Conservation (phyloP, 2,113 vertebrate genomes). For the Pan paniscus region DNA sequence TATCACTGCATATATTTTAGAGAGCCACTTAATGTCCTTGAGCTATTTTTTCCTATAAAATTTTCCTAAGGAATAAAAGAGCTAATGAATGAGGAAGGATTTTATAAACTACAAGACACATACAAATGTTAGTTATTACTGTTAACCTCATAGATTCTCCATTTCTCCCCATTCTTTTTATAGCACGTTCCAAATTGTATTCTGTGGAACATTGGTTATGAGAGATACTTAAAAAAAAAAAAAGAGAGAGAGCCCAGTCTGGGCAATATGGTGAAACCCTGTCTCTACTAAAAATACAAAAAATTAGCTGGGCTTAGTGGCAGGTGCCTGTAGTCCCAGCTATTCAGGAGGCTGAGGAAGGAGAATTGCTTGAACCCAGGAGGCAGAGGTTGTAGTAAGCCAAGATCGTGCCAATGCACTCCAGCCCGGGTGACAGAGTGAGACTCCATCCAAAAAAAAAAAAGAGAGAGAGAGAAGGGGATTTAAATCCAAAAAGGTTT, state of each 20-base stretch:
- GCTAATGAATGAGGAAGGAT: background rate
- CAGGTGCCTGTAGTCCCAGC: too few species aligned
- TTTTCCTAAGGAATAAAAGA: background rate
- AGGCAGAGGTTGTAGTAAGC: too few species aligned
- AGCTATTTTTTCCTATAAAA: slow-evolving; percentile 10
- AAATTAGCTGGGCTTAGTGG: too few species aligned
- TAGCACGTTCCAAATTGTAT: background rate
- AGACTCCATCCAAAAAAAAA: too few species aligned
- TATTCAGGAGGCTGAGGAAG: too few species aligned
- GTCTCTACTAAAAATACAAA: too few species aligned
- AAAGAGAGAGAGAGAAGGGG: too few species aligned
- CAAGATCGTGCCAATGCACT: too few species aligned
- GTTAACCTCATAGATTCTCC: background rate
- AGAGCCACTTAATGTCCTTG: background rate
- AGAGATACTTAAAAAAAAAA: background rate
- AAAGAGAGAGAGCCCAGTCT: too few species aligned
- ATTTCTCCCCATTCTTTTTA: background rate
- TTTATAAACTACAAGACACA: background rate
- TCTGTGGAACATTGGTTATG: background rate
- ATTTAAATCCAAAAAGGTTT: background rate
- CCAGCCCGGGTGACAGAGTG: too few species aligned
- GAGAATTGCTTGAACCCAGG: too few species aligned
- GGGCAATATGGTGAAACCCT: too few species aligned
- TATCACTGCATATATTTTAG: background rate
- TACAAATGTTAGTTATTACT: background rate